Evolutionary conservation across 2,797 vertebrate genomes (phyloP).

Genomic region (Rallus crepitans): DNA sequence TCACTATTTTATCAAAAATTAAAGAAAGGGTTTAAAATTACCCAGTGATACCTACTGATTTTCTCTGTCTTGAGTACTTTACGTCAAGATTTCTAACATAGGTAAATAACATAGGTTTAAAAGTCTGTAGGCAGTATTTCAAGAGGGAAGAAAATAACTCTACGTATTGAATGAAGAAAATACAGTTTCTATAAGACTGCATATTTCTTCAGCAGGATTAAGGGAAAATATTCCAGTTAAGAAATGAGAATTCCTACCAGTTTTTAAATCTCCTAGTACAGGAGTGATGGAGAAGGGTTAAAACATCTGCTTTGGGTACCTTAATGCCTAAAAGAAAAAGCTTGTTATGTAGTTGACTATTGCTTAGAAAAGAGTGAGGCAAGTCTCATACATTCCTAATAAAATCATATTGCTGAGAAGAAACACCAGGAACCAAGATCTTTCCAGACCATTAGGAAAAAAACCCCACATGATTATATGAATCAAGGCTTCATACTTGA

Average conservation of each 20-base stretch:
- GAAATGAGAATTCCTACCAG: background rate
- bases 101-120: background rate
- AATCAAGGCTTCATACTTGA: background rate
- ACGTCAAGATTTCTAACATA: background rate
- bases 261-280: background rate
- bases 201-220: background rate
- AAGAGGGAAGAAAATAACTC: background rate
- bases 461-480: rapidly evolving
- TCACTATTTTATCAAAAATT: background rate
- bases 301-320: background rate
- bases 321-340: background rate
- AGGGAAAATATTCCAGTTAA: background rate
- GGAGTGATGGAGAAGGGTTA: background rate
- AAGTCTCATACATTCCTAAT: background rate
- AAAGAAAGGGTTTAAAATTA: background rate
- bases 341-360: background rate
- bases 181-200: background rate
- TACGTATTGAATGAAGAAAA: background rate
- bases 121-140: background rate
- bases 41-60: background rate
- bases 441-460: background rate
- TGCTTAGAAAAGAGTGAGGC: background rate
- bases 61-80: background rate
- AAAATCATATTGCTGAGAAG: background rate
- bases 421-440: background rate